Conservation (phyloP, 2,797 vertebrate species). For the Melopsittacus undulatus region DNA sequence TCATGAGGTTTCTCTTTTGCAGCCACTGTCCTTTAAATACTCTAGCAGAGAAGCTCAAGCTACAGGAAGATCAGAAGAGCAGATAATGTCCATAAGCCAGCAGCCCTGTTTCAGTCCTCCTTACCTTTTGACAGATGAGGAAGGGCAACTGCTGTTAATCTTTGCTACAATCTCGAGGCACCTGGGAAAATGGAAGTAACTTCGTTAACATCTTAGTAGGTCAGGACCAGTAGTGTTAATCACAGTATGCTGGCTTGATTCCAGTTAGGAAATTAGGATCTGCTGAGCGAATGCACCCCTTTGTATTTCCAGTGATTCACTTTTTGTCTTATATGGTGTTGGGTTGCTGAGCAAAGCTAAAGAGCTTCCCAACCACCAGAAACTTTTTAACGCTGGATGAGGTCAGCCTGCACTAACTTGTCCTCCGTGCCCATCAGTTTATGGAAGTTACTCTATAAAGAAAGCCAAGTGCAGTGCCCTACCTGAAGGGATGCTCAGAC, state of each 20-base stretch:
- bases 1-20: not conserved
- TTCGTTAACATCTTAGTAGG: not conserved
- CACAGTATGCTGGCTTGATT: not conserved
- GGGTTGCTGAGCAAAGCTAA: not conserved
- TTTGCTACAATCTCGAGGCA: not conserved
- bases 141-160: conserved; percentile 26
- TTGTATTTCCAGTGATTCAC: not conserved
- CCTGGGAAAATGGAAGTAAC: not conserved
- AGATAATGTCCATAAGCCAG: not conserved
- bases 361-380: not conserved
- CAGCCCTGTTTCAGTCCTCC: not conserved
- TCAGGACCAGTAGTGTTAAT: not conserved
- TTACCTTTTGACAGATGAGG: not conserved
- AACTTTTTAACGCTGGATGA: not conserved
- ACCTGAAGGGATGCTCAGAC: not conserved
- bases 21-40: not conserved
- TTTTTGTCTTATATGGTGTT: not conserved
- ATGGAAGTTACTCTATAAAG: not conserved
- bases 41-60: not conserved
- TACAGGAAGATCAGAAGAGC: not conserved
- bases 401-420: not conserved
- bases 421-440: not conserved
- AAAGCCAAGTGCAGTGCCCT: not conserved
- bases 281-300: not conserved
- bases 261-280: not conserved